Percentiles rank a stretch among this genome's conserved stretches.
Conservation (phyloP, 2,113 vertebrate genomes). For the Gallinago jamesoni region DNA sequence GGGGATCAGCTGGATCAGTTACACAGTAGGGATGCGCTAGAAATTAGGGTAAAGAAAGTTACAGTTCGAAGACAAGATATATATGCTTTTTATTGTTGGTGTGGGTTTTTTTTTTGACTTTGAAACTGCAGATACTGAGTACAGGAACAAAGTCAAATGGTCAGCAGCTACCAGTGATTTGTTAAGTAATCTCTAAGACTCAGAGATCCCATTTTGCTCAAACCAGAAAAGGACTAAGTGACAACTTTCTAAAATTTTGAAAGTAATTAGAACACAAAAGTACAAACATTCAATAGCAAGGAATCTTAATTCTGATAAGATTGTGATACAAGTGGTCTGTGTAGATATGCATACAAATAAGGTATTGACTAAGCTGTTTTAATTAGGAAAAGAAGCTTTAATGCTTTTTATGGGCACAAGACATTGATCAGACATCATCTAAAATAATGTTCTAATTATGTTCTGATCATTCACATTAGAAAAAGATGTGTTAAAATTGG, state of each 20-base stretch:
- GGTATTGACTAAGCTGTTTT: neutral
- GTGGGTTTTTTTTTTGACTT: neutral
- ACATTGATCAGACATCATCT: neutral
- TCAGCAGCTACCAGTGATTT: neutral
- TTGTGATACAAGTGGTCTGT: neutral
- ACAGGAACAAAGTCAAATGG: neutral
- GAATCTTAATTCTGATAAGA: neutral
- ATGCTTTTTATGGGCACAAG: neutral
- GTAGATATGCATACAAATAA: neutral
- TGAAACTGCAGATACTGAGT: neutral
- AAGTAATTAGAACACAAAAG: neutral
- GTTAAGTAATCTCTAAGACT: neutral
- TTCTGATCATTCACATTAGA: neutral
- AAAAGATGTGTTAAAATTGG: neutral
- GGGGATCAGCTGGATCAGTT: neutral
- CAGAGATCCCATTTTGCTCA: neutral
- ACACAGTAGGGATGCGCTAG: neutral
- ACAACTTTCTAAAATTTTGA: neutral
- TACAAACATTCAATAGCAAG: neutral
- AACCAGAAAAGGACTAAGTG: neutral
- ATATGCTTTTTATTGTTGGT: neutral
- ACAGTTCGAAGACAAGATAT: neutral
- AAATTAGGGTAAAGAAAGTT: neutral
- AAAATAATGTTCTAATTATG: neutral
- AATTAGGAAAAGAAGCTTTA: neutral